phyloP scores from a whole-genome alignment of 2,113 vertebrate species.

The Myotis yumanensis region DNA sequence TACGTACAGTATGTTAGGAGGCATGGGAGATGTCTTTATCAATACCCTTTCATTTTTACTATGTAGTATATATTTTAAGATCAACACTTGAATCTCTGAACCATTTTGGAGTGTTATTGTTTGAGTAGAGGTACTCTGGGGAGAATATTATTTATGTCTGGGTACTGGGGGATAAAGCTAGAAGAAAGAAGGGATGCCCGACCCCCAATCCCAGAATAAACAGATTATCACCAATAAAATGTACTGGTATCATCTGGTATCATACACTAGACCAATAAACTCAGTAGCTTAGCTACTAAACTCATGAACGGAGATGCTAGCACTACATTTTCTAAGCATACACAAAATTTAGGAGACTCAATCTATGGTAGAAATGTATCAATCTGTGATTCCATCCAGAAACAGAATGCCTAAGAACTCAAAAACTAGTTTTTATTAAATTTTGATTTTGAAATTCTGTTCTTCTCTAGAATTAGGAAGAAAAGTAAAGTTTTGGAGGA shows the following conservation, averaged over 20 bases:
- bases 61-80: not conserved
- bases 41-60: not conserved
- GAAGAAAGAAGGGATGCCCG: not conserved
- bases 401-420: not conserved
- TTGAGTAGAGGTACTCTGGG: not conserved
- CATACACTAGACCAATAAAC: not conserved
- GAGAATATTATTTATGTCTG: not conserved
- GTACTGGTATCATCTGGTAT: not conserved
- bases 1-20: not conserved
- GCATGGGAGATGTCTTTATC: not conserved
- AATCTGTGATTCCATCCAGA: not conserved
- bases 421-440: conserved; percentile 5
- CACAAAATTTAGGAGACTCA: not conserved
- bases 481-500: not conserved
- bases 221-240: not conserved
- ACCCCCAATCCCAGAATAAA: not conserved
- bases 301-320: not conserved
- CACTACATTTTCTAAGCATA: not conserved
- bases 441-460: conserved; percentile 25
- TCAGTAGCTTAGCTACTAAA: not conserved
- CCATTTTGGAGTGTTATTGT: not conserved
- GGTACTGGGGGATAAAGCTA: not conserved
- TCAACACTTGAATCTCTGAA: not conserved
- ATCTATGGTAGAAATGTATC: not conserved
- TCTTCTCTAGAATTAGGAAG: not conserved